phyloP scores from a whole-genome alignment of 2,888 invertebrate species.

The Perizoma flavofasciatum region DNA sequence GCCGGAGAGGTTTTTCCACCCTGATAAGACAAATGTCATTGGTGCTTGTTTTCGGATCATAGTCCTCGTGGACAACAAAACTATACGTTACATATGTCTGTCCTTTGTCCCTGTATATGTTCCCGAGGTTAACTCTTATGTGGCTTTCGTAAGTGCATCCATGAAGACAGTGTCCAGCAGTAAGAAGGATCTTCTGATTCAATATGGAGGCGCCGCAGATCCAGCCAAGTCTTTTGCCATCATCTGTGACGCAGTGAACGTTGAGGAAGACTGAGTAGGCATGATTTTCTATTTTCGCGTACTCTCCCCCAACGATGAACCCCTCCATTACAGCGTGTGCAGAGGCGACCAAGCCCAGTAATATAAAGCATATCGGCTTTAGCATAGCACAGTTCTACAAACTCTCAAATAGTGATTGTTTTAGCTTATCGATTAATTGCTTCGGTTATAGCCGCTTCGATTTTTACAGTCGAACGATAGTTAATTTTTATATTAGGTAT shows the following conservation, averaged over 20 bases:
- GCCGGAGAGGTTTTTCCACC: conserved; percentile 20
- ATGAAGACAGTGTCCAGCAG: conserved; percentile 26
- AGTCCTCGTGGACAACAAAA: conserved; percentile 41
- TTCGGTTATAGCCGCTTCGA: conserved; percentile 2
- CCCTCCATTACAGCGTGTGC: conserved; percentile 26
- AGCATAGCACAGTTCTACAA: conserved; percentile 9
- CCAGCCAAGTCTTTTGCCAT: conserved; percentile 24
- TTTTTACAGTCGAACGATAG: conserved; percentile 13
- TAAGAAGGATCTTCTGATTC: conserved; percentile 30
- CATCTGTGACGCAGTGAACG: conserved; percentile 12
- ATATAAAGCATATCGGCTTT: conserved; percentile 7
- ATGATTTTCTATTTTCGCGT: conserved; percentile 20
- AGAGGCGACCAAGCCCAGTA: conserved; percentile 13
- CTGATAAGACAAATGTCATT: conserved; percentile 45
- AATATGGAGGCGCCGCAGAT: conserved; percentile 38
- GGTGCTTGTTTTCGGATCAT: conserved; percentile 15
- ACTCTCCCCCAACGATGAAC: conserved; percentile 33
- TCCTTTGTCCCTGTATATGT: conserved; percentile 8
- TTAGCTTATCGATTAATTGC: conserved; percentile 16
- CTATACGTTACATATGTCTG: conserved; percentile 6
- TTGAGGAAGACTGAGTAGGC: conserved; percentile 37
- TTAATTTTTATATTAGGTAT: conserved; percentile 4
- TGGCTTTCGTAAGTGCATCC: neutral
- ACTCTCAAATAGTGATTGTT: neutral
- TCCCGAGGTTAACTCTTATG: neutral